Evolutionary conservation across 2,113 vertebrate species (phyloP).

Genomic region (Albula goreensis): DNA sequence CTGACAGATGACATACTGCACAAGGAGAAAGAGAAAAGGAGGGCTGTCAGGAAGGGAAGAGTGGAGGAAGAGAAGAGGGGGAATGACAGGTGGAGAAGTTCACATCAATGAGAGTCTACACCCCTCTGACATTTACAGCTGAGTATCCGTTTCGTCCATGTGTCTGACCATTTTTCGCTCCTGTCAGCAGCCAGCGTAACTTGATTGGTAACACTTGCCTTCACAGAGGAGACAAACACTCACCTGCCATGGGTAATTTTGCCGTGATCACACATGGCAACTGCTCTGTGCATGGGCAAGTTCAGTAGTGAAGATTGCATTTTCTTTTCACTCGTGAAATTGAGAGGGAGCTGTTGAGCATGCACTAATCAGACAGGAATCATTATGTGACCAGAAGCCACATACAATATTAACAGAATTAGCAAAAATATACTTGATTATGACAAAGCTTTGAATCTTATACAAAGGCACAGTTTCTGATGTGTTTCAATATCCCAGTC

Average conservation of each 20-base stretch:
- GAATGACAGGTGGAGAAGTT: constrained; percentile 2
- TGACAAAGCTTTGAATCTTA: neutral
- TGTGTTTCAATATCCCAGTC: neutral
- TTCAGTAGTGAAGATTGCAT: no score
- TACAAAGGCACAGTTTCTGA: neutral
- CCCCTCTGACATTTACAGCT: neutral
- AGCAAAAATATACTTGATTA: neutral
- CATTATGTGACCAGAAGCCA: neutral
- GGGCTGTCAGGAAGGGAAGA: neutral
- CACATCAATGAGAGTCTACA: neutral
- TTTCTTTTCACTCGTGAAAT: neutral
- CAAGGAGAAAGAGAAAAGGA: neutral
- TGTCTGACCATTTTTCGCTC: neutral
- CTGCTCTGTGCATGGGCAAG: no score
- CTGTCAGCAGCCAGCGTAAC: neutral
- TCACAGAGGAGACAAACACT: neutral
- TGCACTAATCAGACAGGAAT: neutral
- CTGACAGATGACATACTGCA: neutral
- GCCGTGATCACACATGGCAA: neutral
- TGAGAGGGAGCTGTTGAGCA: neutral
- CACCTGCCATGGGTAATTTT: neutral
- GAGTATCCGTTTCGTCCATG: neutral
- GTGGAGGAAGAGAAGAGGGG: neutral
- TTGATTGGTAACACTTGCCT: neutral
- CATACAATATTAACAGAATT: neutral